Conservation (phyloP, 2,797 vertebrate species). For the Saxicola maurus region DNA sequence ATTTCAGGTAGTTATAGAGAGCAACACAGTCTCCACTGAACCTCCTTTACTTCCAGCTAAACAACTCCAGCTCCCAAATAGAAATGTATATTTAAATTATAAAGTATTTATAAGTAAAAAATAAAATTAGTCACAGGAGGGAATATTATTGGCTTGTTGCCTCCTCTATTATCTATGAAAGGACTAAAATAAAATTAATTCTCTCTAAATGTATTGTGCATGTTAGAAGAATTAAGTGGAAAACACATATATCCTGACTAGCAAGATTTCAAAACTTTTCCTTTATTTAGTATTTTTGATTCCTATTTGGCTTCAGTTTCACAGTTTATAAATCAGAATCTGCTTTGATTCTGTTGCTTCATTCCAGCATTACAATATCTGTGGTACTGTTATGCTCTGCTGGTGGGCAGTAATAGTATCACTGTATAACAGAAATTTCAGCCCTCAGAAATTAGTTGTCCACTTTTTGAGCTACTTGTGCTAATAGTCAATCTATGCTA, state of each 20-base stretch:
- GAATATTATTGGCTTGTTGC: not conserved
- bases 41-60: not conserved
- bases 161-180: not conserved
- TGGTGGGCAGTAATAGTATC: not conserved
- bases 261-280: not conserved
- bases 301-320: not conserved
- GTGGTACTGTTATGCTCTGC: not conserved
- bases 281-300: not conserved
- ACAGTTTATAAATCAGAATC: not conserved
- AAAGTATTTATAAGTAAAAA: constrained; percentile 16
- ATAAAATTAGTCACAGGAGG: not conserved
- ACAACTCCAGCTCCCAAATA: not conserved
- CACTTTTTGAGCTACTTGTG: not conserved
- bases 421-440: not conserved
- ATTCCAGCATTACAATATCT: not conserved
- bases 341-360: not conserved
- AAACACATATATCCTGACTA: not conserved
- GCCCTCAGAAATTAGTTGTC: not conserved
- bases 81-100: not conserved
- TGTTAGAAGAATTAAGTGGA: not conserved
- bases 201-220: not conserved
- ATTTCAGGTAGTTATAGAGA: not conserved
- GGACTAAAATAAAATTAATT: constrained; percentile 10
- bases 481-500: not conserved
- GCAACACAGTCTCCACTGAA: not conserved